Evolutionary conservation across 2,113 vertebrate species (phyloP).

Genomic region (Bos indicus): DNA sequence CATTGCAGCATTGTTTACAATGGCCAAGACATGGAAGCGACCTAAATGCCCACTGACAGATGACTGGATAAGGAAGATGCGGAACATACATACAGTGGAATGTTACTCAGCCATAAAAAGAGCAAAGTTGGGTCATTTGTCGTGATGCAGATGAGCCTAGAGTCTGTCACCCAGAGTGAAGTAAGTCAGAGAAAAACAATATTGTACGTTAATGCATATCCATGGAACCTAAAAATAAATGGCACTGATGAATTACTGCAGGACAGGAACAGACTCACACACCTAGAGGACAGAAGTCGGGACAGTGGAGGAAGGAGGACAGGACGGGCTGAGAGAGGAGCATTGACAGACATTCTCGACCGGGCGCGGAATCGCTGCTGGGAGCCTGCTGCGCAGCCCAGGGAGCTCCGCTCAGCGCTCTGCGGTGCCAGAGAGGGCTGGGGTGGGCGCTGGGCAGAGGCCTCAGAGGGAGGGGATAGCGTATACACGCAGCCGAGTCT

Average conservation of each 20-base stretch:
- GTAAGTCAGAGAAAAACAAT: neutral
- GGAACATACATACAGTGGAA: neutral
- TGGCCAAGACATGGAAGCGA: neutral
- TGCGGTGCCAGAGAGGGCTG: fast-evolving
- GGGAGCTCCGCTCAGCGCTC: neutral
- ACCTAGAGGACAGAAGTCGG: neutral
- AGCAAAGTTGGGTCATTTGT: neutral
- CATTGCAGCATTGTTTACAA: neutral
- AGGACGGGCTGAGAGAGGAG: neutral
- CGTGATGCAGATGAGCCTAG: neutral
- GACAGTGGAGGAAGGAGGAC: neutral
- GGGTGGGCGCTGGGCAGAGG: neutral
- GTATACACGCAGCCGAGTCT: fast-evolving
- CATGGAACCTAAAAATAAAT: neutral
- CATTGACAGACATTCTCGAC: fast-evolving
- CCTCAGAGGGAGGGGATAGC: fast-evolving
- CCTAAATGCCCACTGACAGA: neutral
- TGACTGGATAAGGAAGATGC: neutral
- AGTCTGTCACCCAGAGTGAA: neutral
- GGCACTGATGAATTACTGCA: neutral
- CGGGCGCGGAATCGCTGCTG: fast-evolving
- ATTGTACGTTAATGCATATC: neutral
- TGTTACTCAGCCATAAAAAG: neutral
- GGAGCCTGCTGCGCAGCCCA: fast-evolving
- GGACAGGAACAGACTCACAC: neutral